Evolutionary conservation across 2,888 invertebrate species (phyloP).

Genomic region (Cryptocephalus moraei): DNA sequence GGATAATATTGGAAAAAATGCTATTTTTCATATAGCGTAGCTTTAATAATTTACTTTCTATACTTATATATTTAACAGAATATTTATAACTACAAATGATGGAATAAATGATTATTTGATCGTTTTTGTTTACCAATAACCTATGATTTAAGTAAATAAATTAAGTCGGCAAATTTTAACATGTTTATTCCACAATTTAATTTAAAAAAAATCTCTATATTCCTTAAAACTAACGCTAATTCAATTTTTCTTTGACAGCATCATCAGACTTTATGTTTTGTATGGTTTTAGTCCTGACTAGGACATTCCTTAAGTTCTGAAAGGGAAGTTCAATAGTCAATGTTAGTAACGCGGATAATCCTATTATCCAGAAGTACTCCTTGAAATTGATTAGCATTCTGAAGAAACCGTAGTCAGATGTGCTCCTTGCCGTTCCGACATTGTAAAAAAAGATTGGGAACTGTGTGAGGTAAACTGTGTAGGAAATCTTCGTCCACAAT

Average conservation of each 20-base stretch:
- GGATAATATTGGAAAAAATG: too few relatives aligned
- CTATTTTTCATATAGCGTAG: too few relatives aligned
- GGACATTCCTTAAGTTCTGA: slow-evolving; percentile 52
- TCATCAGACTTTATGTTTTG: neutral
- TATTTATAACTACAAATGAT: too few relatives aligned
- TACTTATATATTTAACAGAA: too few relatives aligned
- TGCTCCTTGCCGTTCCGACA: slow-evolving; percentile 49
- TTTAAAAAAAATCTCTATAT: too few relatives aligned
- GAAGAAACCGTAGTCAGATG: slow-evolving; percentile 48
- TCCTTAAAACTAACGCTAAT: too few relatives aligned
- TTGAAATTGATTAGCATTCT: slow-evolving; percentile 48
- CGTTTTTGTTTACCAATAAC: too few relatives aligned
- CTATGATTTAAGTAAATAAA: too few relatives aligned
- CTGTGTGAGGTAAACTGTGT: slow-evolving; percentile 59
- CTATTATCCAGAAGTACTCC: slow-evolving; percentile 47
- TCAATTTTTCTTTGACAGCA: neutral
- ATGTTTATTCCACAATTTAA: too few relatives aligned
- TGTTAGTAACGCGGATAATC: slow-evolving; percentile 47
- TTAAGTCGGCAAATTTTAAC: too few relatives aligned
- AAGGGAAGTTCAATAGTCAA: slow-evolving; percentile 58
- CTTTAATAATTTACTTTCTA: too few relatives aligned
- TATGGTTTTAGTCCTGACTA: slow-evolving; percentile 30
- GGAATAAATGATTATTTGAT: too few relatives aligned
- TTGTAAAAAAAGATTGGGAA: slow-evolving; percentile 63
- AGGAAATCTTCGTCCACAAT: slow-evolving; percentile 57